Evolutionary conservation across 92 coral and sea anemone genomes (phyloP).

Genomic region (Bergia puertoricense): DNA sequence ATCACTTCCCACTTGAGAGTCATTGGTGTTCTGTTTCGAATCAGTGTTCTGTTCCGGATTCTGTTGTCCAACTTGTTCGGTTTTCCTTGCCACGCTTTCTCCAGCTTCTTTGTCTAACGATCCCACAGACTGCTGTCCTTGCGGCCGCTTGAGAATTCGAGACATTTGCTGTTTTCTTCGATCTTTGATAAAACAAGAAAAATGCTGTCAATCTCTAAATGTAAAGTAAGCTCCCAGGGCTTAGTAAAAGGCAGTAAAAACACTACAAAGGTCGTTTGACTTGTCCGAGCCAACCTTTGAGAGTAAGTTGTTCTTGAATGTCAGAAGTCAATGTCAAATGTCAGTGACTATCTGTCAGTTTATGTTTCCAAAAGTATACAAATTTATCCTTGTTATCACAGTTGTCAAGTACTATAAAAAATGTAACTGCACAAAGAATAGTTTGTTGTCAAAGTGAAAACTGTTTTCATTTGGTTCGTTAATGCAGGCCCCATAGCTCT

Average conservation of each 20-base stretch:
- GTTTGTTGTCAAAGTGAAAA: too few species aligned
- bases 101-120: background rate
- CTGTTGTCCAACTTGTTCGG: background rate
- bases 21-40: background rate
- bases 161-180: constrained; percentile 26
- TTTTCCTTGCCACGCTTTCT: background rate
- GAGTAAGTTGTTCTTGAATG: too few species aligned
- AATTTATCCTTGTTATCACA: too few species aligned
- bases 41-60: background rate
- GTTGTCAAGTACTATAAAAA: too few species aligned
- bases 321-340: too few species aligned
- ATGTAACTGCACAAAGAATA: too few species aligned
- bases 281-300: too few species aligned
- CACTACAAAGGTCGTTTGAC: background rate
- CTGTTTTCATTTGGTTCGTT: too few species aligned
- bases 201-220: background rate
- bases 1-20: constrained; percentile 9
- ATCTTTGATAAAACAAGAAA: constrained; percentile 8
- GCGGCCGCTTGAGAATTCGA: constrained; percentile 1
- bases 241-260: background rate
- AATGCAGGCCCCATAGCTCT: too few species aligned
- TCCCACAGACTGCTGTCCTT: background rate
- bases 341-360: too few species aligned
- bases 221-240: background rate
- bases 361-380: too few species aligned